phyloP scores from a whole-genome alignment of 2,888 invertebrate genomes.

The Flexamia atlantica region DNA sequence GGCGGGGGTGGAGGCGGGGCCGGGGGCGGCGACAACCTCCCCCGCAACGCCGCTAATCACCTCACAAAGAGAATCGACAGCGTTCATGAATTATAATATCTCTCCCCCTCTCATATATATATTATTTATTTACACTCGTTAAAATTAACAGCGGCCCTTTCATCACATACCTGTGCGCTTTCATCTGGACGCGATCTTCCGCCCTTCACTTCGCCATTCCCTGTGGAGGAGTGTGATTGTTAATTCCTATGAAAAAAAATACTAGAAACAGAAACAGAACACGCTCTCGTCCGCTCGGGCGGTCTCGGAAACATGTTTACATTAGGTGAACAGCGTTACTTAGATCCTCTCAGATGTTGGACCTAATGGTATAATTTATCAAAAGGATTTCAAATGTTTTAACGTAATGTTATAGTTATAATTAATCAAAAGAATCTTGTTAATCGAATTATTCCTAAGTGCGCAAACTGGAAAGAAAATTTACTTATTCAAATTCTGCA shows the following conservation, averaged over 20 bases:
- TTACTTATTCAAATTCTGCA: too few species aligned
- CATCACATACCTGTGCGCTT: background rate
- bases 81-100: conserved; percentile 52
- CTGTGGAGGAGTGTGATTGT: background rate
- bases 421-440: too few species aligned
- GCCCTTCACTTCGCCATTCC: background rate
- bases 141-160: conserved; percentile 13
- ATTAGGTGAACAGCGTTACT: too few species aligned
- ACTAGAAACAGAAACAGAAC: background rate
- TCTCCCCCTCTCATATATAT: conserved; percentile 3
- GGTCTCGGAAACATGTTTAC: too few species aligned
- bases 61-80: conserved; percentile 52
- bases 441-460: too few species aligned
- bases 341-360: too few species aligned
- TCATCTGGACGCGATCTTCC: conserved; percentile 19
- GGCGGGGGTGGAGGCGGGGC: conserved; percentile 21
- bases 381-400: too few species aligned
- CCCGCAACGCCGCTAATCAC: conserved; percentile 18
- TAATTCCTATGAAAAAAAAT: background rate
- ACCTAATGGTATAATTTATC: too few species aligned
- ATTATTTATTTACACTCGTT: conserved; percentile 55
- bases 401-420: too few species aligned
- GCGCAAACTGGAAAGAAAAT: too few species aligned
- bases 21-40: conserved; percentile 25
- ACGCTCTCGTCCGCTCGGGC: background rate